These are phyloP conservation scores for Agelaius tricolor DNA, from an alignment of 2,113 vertebrate species.

Conservation along the genomic window DNA sequence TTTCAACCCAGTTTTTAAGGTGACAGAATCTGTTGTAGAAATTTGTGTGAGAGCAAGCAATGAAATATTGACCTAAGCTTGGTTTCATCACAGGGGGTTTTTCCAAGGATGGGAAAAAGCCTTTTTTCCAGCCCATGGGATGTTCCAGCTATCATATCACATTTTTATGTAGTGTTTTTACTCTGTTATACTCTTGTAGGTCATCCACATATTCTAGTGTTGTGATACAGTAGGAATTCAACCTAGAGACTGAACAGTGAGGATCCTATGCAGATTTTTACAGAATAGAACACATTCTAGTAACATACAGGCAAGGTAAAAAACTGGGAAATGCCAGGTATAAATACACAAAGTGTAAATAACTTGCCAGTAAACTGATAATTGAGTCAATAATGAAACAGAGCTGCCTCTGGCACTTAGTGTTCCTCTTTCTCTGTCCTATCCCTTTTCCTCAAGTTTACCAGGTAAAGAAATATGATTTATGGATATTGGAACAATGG, in stretches of 20 bases:
- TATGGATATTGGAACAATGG: background rate
- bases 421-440: background rate
- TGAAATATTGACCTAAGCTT: background rate
- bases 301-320: background rate
- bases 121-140: background rate
- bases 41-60: background rate
- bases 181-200: background rate
- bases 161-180: background rate
- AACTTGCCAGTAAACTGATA: background rate
- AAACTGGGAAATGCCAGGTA: background rate
- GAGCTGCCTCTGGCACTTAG: background rate
- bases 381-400: background rate
- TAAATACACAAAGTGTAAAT: background rate
- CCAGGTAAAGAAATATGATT: background rate
- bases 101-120: background rate
- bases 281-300: background rate
- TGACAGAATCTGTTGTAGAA: background rate
- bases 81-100: background rate
- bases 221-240: background rate
- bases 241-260: background rate
- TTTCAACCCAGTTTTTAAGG: background rate
- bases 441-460: background rate
- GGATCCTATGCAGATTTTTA: background rate
- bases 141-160: accelerated
- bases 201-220: background rate